These are phyloP conservation scores for Oreochromis grahami DNA, from an alignment of 2,797 vertebrate genomes.

Conservation along the genomic window DNA sequence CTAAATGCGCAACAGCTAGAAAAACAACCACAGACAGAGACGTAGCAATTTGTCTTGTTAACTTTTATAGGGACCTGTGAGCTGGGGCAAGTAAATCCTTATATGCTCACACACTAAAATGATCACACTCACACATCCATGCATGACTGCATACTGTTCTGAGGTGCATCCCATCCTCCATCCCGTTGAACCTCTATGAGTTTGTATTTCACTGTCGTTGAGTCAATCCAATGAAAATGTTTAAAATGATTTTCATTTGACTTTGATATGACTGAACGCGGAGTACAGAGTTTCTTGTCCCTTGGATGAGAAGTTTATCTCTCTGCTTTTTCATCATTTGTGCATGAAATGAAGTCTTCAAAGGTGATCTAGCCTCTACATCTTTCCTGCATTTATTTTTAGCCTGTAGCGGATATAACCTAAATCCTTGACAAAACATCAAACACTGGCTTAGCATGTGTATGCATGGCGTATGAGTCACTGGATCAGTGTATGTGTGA, in stretches of 20 bases:
- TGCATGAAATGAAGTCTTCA: constrained; percentile 44
- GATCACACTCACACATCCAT: not conserved
- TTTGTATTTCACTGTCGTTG: constrained; percentile 16
- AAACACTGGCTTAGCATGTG: constrained; percentile 59
- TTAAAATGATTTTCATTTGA: constrained; percentile 49
- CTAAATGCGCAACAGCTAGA: constrained; percentile 53
- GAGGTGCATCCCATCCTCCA: not conserved
- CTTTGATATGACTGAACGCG: constrained; percentile 50
- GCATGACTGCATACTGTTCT: not conserved
- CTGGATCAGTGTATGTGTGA: constrained; percentile 48
- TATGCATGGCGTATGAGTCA: constrained; percentile 61
- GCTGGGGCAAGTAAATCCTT: constrained; percentile 40
- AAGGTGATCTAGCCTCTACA: constrained; percentile 46
- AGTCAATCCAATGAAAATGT: constrained; percentile 50
- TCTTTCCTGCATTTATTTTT: constrained; percentile 59
- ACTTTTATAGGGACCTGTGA: constrained; percentile 45
- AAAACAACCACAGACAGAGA: constrained; percentile 40
- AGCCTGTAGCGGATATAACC: constrained; percentile 46
- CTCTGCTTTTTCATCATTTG: constrained; percentile 28
- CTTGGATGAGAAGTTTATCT: constrained; percentile 16
- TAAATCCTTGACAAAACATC: constrained; percentile 68
- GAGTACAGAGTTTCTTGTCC: constrained; percentile 55
- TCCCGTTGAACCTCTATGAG: constrained; percentile 34
- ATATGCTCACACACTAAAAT: not conserved
- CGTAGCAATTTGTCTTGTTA: constrained; percentile 56